phyloP scores from a whole-genome alignment of 2,113 vertebrate genomes.

The Pithys albifrons region DNA sequence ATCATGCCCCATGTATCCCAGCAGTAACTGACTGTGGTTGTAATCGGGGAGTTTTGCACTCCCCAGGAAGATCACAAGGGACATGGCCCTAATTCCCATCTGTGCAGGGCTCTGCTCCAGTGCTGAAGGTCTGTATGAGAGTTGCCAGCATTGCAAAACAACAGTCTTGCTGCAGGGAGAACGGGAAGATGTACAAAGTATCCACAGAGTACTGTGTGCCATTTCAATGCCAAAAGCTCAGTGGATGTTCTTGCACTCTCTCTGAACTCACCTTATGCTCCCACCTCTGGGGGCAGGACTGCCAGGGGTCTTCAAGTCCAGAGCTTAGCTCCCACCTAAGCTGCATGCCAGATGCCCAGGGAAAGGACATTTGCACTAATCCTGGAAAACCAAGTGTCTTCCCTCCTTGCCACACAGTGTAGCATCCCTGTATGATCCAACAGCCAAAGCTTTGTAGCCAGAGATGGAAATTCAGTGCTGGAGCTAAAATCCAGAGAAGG shows the following conservation, averaged over 20 bases:
- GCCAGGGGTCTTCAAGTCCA: accelerated
- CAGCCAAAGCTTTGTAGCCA: neutral
- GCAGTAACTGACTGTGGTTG: neutral
- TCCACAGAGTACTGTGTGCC: neutral
- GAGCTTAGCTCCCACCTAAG: neutral
- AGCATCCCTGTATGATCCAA: neutral
- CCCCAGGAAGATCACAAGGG: constrained; percentile 13
- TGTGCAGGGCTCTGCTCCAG: constrained; percentile 47
- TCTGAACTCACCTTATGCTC: neutral
- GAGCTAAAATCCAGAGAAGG: neutral
- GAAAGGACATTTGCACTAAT: neutral
- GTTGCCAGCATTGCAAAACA: constrained; percentile 64
- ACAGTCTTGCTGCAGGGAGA: neutral
- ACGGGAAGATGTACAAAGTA: neutral
- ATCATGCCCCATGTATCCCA: neutral
- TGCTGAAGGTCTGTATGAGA: neutral
- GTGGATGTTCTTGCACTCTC: neutral
- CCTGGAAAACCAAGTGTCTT: neutral
- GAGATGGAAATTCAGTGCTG: neutral
- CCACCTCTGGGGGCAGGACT: neutral
- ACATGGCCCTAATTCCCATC: constrained; percentile 45
- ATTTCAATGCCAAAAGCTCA: neutral
- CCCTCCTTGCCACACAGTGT: accelerated
- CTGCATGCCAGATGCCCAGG: neutral
- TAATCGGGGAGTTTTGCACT: constrained; percentile 41